Conservation (phyloP, 2,797 vertebrate genomes). For the Emys orbicularis region DNA sequence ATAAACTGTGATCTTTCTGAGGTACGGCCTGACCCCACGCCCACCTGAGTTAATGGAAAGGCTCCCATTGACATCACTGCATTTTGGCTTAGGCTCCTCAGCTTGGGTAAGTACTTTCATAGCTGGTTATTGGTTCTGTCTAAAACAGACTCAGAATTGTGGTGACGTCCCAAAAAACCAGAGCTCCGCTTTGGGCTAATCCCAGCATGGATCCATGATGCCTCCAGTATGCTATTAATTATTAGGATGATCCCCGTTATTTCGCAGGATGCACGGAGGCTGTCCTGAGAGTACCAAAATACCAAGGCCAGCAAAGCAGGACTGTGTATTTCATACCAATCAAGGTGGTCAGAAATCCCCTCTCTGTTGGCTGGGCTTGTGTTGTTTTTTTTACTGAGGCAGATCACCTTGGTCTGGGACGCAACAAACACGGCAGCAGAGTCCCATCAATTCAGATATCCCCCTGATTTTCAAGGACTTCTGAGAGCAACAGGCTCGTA, state of each 20-base stretch:
- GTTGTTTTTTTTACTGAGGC: neutral
- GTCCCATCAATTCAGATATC: conserved; percentile 63
- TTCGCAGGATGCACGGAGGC: neutral
- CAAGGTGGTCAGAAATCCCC: neutral
- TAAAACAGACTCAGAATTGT: neutral
- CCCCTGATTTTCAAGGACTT: conserved; percentile 73
- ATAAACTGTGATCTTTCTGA: neutral
- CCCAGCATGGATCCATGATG: neutral
- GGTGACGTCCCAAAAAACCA: neutral
- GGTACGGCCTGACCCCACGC: neutral
- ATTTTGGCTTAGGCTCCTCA: neutral
- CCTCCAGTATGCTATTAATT: neutral
- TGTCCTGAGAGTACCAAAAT: neutral
- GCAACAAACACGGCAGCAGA: neutral
- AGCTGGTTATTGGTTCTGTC: neutral
- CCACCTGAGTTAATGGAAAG: neutral
- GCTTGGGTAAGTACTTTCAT: neutral
- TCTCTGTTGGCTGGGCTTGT: neutral
- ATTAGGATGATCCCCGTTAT: accelerated
- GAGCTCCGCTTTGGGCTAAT: accelerated
- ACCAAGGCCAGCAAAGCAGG: neutral
- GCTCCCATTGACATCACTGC: neutral
- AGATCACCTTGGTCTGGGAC: conserved; percentile 46
- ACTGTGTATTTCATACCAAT: neutral
- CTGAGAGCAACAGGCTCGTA: conserved; percentile 60